A percentile compares a stretch with the other conserved stretches of the same genome.
Evolutionary conservation across 2,888 invertebrate species (phyloP).

Genomic region (Mimas tiliae): DNA sequence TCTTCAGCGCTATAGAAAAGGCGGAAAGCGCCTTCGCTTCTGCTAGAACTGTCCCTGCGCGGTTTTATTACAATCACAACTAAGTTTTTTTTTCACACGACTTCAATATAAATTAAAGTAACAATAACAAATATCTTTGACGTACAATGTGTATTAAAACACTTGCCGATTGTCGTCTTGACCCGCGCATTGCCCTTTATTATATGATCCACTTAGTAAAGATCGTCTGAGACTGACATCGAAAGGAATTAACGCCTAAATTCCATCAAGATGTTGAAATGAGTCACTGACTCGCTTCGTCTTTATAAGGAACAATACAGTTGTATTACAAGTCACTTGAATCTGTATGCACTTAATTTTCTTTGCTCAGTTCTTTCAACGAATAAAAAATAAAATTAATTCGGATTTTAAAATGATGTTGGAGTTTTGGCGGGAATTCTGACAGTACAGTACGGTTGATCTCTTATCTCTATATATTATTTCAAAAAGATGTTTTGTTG

Average conservation of each 20-base stretch:
- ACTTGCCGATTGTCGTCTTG: not conserved
- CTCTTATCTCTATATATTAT: no score
- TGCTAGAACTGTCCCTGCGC: no score
- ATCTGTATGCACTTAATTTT: slow-evolving; percentile 12
- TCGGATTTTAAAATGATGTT: not conserved
- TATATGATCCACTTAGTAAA: slow-evolving; percentile 15
- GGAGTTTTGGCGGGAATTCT: no score
- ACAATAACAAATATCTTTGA: not conserved
- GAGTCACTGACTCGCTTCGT: slow-evolving; percentile 4
- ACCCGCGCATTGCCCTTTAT: slow-evolving; percentile 13
- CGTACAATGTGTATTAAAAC: not conserved
- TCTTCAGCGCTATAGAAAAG: no score
- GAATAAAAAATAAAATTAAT: not conserved
- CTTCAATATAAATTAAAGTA: no score
- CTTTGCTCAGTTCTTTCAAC: not conserved
- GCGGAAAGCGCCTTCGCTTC: no score
- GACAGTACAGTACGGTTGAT: no score
- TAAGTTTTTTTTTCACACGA: no score
- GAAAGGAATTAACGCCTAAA: slow-evolving; percentile 22
- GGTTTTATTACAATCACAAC: no score
- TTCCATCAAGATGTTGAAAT: slow-evolving; percentile 16
- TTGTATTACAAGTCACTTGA: not conserved
- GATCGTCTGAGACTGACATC: slow-evolving; percentile 16
- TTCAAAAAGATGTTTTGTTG: no score
- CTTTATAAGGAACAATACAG: slow-evolving; percentile 22